phyloP scores from a whole-genome alignment of 2,888 invertebrate genomes.

The Eremobia ochroleuca region DNA sequence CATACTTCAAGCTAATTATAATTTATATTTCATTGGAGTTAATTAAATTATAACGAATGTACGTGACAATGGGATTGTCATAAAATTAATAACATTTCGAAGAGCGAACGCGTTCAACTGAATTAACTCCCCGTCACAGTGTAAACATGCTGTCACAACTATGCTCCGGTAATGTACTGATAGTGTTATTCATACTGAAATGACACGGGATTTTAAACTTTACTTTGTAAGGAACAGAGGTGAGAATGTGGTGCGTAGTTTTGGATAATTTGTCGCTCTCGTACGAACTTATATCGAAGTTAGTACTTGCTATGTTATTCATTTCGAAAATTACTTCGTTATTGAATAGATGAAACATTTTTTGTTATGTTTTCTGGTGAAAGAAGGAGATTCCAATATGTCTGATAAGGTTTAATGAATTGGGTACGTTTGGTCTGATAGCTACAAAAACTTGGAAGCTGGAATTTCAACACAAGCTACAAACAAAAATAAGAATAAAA shows the following conservation, averaged over 20 bases:
- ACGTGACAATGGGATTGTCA: conserved; percentile 63
- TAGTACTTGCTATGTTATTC: conserved; percentile 48
- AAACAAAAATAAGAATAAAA: conserved; percentile 1
- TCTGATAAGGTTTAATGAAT: background rate
- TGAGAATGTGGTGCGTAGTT: background rate
- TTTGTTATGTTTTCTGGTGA: background rate
- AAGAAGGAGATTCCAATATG: background rate
- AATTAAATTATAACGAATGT: conserved; percentile 65
- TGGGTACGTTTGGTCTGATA: background rate
- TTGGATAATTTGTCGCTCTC: conserved; percentile 54
- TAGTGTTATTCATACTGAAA: conserved; percentile 31
- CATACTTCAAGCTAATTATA: conserved; percentile 50
- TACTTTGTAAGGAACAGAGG: background rate
- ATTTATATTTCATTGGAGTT: conserved; percentile 52
- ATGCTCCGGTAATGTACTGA: conserved; percentile 42
- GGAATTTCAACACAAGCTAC: background rate
- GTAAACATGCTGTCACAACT: conserved; percentile 65
- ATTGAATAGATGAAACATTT: background rate
- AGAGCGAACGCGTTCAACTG: conserved; percentile 53
- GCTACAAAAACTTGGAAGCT: background rate
- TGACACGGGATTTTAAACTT: conserved; percentile 30
- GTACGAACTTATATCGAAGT: conserved; percentile 39
- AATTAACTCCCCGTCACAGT: conserved; percentile 60
- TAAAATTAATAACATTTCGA: conserved; percentile 64
- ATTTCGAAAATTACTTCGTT: conserved; percentile 41